Conservation (phyloP, 2,888 invertebrate species). For the Crematogaster levior region DNA sequence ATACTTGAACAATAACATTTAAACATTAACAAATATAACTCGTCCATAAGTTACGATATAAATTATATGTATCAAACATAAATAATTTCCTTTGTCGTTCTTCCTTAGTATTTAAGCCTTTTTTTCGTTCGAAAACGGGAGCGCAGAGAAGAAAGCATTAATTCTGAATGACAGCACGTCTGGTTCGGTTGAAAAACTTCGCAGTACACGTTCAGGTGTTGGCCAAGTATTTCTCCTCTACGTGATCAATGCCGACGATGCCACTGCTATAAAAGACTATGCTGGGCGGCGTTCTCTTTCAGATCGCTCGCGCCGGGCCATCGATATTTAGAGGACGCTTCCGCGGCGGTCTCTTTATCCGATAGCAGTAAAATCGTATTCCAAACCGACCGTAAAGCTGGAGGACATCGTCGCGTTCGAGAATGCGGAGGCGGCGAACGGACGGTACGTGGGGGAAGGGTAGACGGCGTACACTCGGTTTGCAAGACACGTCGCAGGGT, state of each 20-base stretch:
- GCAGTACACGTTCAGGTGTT: conserved; percentile 38
- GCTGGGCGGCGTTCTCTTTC: conserved; percentile 37
- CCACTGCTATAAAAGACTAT: conserved; percentile 50
- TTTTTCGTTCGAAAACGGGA: not conserved
- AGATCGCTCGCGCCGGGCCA: conserved; percentile 62
- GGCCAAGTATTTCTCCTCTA: conserved; percentile 34
- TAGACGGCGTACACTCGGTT: conserved; percentile 78
- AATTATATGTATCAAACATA: not conserved
- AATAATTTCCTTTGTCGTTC: not conserved
- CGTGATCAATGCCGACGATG: conserved; percentile 52
- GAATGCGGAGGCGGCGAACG: conserved; percentile 49
- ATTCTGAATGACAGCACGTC: conserved; percentile 46
- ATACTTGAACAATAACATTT: not conserved
- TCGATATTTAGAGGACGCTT: conserved; percentile 65
- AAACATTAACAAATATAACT: not conserved
- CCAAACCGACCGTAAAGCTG: conserved; percentile 72
- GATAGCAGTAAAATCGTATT: conserved; percentile 73
- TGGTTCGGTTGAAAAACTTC: conserved; percentile 24
- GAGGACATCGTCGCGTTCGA: conserved; percentile 62
- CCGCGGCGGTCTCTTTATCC: conserved; percentile 66
- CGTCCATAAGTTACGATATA: not conserved
- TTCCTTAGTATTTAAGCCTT: not conserved
- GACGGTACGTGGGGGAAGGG: conserved; percentile 49
- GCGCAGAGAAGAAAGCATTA: not conserved
- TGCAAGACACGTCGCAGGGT: conserved; percentile 84